phyloP scores from a whole-genome alignment of 2,113 vertebrate species.

The Hippolais icterina region DNA sequence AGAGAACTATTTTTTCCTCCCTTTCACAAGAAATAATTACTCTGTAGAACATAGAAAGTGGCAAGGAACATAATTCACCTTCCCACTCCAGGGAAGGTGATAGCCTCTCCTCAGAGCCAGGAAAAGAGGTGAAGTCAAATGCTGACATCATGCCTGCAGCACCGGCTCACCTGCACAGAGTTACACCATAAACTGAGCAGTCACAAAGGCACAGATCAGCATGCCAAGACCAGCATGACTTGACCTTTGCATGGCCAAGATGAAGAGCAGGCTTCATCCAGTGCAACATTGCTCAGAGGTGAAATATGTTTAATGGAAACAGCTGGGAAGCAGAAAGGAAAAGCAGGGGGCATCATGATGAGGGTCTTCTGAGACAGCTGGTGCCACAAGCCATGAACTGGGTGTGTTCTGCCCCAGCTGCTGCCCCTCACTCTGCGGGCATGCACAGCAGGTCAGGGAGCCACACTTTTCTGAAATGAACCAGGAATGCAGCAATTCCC shows the following conservation, averaged over 20 bases:
- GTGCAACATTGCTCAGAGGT: background rate
- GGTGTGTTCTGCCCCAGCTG: background rate
- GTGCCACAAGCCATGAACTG: fast-evolving
- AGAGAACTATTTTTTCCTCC: background rate
- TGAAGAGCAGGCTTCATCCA: background rate
- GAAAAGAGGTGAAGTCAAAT: background rate
- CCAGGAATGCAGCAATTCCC: background rate
- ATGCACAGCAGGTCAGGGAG: background rate
- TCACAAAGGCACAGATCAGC: background rate
- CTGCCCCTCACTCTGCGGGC: fast-evolving
- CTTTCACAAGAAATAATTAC: background rate
- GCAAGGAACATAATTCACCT: background rate
- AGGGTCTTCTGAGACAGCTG: fast-evolving
- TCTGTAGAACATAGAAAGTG: background rate
- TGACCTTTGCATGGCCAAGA: background rate
- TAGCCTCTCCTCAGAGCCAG: background rate
- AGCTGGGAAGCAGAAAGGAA: background rate
- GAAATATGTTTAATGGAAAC: background rate
- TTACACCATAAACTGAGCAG: background rate
- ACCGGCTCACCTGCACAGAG: fast-evolving
- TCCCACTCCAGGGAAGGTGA: background rate
- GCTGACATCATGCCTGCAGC: background rate
- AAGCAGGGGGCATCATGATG: fast-evolving
- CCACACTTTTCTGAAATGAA: background rate
- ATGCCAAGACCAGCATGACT: background rate